Evolutionary conservation across 2,113 vertebrate genomes (phyloP).

Genomic region (Pelobates fuscus): DNA sequence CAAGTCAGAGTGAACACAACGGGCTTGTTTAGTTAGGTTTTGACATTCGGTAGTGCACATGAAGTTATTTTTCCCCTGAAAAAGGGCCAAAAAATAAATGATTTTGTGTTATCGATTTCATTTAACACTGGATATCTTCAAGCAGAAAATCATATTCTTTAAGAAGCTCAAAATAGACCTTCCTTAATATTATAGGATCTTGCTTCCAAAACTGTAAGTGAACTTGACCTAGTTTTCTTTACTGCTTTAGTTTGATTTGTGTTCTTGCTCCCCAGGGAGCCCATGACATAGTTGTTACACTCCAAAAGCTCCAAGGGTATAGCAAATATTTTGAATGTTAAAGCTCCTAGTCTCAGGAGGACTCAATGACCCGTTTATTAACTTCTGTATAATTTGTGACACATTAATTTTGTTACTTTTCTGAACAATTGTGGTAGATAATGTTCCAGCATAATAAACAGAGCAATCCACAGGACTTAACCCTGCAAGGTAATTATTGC

Average conservation of each 20-base stretch:
- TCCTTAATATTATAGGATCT: background rate
- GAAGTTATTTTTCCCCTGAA: no score
- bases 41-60: no score
- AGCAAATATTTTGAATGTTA: conserved; percentile 26
- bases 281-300: background rate
- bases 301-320: conserved; percentile 15
- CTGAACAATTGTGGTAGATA: no score
- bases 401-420: no score
- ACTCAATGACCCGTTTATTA: background rate
- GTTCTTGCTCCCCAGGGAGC: conserved; percentile 21
- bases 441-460: no score
- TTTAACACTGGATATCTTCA: no score
- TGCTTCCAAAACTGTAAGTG: conserved; percentile 23
- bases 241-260: conserved; percentile 17
- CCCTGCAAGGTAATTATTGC: no score
- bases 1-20: no score
- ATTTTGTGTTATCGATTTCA: no score
- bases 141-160: conserved; percentile 5
- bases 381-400: background rate
- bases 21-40: no score
- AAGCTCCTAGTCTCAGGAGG: background rate
- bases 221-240: conserved; percentile 30
- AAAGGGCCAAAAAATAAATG: no score
- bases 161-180: background rate
- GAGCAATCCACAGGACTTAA: no score